Conservation (phyloP, 2,113 vertebrate genomes). For the Pandion haliaetus region DNA sequence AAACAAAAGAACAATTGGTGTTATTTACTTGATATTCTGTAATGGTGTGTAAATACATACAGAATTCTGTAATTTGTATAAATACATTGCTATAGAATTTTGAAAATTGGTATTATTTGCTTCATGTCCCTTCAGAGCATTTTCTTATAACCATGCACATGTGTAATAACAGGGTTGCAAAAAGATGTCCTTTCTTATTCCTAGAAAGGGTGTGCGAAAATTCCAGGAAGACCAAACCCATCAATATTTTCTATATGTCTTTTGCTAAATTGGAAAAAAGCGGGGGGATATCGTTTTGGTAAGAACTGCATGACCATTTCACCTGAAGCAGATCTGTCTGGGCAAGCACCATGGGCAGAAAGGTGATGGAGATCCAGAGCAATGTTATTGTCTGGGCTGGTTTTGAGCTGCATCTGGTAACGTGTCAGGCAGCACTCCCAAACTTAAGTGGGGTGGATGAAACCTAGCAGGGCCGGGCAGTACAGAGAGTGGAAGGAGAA, state of each 20-base stretch:
- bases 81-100: conserved; percentile 77
- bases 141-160: conserved; percentile 1
- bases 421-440: background rate
- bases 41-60: conserved; percentile 73
- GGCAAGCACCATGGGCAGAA: background rate
- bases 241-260: background rate
- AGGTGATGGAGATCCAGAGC: background rate
- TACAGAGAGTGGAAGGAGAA: background rate
- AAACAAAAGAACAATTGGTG: background rate
- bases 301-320: background rate
- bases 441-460: background rate
- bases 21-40: conserved; percentile 69
- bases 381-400: background rate
- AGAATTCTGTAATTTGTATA: conserved; percentile 74
- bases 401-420: background rate
- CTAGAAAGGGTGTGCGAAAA: background rate
- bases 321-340: background rate
- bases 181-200: background rate
- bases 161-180: background rate
- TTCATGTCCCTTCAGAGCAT: conserved; percentile 60
- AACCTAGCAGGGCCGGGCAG: background rate
- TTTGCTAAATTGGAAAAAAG: background rate
- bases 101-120: conserved; percentile 72
- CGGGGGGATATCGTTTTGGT: background rate
- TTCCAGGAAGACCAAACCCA: background rate